Evolutionary conservation across 2,797 vertebrate genomes (phyloP), one percentile per base, ranked within the genome.

Genomic region (Acanthornis magna): DNA sequence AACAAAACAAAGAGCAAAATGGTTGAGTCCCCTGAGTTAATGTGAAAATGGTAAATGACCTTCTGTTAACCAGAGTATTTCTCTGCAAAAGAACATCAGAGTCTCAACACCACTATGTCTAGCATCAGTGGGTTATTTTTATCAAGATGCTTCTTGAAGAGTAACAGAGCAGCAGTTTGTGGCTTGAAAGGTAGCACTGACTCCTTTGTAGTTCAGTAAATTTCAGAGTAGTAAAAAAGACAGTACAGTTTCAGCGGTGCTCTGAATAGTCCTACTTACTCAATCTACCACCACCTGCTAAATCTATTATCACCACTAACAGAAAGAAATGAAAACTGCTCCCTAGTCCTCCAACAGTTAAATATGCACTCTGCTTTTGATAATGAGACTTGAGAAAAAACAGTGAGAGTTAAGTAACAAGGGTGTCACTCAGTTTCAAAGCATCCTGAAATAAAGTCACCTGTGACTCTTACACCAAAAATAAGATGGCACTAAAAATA

Each of bases 401-500:
- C 6, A 4, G 58, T 42, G 27, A 43, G 61, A 95, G 65, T 91
- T 83, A 93, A 84, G 38, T 62, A 93, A 54, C 30, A 47, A 34
- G 57, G 55, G 60, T 83, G 61, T 57, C 62, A 85, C 45, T 91
- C 70, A 79, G 8, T 78, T 80, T 85, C 82, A 76, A 87, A 82
- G 73, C 53, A 95, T 43, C 38, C 76, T 71, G 34, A 76, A 80
- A 62, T 38, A 45, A 79, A 87, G 30, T 53, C 85, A 89, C 53
- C 62, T 67, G 48, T 57, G 67, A 86, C 34, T 87, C 73, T 38
- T 38, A 58, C 21, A 54, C 16, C 25, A 13, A 67, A 82, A 90
- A 87, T 42, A 84, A 76, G 11, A 88, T 7, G 5, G 77, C 19
- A 76, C 68, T 89, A 82, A 93, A 94, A 97, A 94, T 72, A 67